Base-by-base conservation (phyloP, 1,140 invertebrate species). In the Archegozetes longisetosus region DNA sequence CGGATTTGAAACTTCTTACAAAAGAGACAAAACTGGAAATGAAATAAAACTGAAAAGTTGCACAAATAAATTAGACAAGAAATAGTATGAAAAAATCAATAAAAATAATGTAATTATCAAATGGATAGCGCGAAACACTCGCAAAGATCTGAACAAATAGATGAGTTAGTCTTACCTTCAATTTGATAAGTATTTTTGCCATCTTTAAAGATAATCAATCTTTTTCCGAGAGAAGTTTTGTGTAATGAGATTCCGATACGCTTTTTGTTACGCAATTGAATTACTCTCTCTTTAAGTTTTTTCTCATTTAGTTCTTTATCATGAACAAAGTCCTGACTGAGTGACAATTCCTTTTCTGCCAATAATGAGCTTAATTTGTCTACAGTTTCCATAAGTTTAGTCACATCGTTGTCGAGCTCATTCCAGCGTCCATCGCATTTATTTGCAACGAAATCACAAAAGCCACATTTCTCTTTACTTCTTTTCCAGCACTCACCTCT, bases 151-250 rank as follows among this genome's bases (percentile, higher is more conserved):
- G n/a, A n/a, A n/a, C n/a, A n/a, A n/a, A n/a, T n/a, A n/a, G n/a
- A n/a, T n/a, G n/a, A n/a, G n/a, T n/a, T n/a, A n/a, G n/a, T n/a
- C 58, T 60, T 56, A 60, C 58, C 54, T 58, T 54, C 32, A 20
- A 60, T 60, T 54, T 60, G 58, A 29, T 57, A 60, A 3, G 6
- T 53, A 55, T 55, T 60, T 25, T 40, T 27, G 3, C 58, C 58
- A 28, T 54, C 51, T 3, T 22, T 46, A 20, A 60, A 55, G 12
- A 47, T 47, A 25, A 60, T 60, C 23, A 60, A 24, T 17, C 53
- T n/a, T 48, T 60, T 60, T 12, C 58, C 58, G 22, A 23, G 4
- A 12, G 26, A 29, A 6, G 32, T 55, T 24, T 56, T 56, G 27
- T 50, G 56, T 46, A 60, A 17, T 1, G 58, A 60, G 12, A 60